phyloP scores from a whole-genome alignment of 2,113 vertebrate species.

The Podocnemis expansa region DNA sequence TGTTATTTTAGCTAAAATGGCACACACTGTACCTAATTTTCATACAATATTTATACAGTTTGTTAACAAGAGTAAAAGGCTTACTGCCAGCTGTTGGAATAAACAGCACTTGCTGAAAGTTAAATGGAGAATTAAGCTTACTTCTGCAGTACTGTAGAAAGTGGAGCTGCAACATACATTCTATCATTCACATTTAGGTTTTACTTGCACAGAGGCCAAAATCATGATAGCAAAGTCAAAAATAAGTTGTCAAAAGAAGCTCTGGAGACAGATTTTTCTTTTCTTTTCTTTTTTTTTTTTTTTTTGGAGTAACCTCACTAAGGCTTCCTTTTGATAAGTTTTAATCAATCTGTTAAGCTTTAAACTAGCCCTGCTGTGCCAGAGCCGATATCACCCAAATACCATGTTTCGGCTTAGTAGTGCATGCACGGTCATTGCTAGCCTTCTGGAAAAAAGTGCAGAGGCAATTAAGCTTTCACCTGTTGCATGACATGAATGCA shows the following conservation, averaged over 20 bases:
- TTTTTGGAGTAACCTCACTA: not conserved
- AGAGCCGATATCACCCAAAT: not conserved
- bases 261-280: accelerated
- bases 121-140: not conserved
- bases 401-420: not conserved
- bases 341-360: not conserved
- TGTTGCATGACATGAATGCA: not conserved
- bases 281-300: not conserved
- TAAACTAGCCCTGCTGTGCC: not conserved
- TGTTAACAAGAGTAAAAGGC: not conserved
- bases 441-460: not conserved
- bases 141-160: accelerated
- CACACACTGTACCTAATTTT: not conserved
- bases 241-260: not conserved
- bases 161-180: not conserved
- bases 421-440: not conserved
- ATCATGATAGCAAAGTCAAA: accelerated
- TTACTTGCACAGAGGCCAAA: not conserved
- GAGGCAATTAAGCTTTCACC: not conserved
- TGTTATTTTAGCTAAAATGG: not conserved
- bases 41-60: not conserved
- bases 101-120: not conserved
- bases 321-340: not conserved
- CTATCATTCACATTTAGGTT: not conserved
- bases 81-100: not conserved